These are phyloP conservation scores for Campylomormyrus tamandua DNA, from an alignment of 2,113 vertebrate genomes.

Conservation along the genomic window DNA sequence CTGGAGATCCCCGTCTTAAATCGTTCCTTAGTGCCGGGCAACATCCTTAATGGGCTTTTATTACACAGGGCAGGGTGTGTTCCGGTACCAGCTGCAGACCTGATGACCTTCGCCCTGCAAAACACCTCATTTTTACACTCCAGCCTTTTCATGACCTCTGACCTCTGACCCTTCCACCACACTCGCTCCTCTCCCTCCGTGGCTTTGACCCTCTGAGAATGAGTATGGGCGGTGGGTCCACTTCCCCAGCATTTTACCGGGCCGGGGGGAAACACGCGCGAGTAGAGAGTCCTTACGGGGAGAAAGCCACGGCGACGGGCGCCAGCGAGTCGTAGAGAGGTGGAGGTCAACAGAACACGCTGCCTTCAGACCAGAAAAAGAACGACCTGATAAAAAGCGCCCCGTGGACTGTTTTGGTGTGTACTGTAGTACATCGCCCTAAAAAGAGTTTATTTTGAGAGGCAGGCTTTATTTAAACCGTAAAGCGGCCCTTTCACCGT, in stretches of 20 bases:
- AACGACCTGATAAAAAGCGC: background rate
- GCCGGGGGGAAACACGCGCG: background rate
- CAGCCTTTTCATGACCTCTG: background rate
- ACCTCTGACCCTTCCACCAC: background rate
- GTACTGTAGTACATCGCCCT: background rate
- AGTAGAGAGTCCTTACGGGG: background rate
- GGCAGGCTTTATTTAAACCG: background rate
- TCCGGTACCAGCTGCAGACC: background rate
- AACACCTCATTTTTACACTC: background rate
- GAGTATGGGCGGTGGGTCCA: background rate
- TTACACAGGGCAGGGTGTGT: background rate
- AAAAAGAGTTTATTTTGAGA: conserved; percentile 10
- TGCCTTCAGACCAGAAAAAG: background rate
- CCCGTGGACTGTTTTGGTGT: background rate
- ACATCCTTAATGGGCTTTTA: background rate
- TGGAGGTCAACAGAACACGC: background rate
- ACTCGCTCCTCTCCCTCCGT: background rate
- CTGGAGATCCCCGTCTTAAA: background rate
- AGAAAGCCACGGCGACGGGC: background rate
- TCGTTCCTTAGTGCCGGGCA: background rate
- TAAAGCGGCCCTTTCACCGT: background rate
- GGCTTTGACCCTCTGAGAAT: background rate
- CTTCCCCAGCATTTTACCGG: background rate
- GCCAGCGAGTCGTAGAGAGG: background rate
- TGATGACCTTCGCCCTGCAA: background rate